These are phyloP conservation scores for Pyrrhosoma nymphula DNA, from an alignment of 2,888 invertebrate species.

Conservation along the genomic window DNA sequence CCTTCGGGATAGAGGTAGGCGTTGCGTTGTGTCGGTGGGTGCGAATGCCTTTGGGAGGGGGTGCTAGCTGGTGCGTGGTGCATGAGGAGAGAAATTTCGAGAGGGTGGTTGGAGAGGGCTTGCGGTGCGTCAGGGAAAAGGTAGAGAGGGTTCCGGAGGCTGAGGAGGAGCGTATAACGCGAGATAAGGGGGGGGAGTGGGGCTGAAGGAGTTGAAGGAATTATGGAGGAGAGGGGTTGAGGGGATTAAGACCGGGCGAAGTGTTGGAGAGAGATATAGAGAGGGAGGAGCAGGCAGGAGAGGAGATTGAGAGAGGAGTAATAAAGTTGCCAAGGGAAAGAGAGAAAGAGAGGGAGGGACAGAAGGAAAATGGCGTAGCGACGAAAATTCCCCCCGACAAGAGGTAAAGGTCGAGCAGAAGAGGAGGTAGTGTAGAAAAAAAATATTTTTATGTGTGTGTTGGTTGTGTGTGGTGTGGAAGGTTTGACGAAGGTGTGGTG, in stretches of 20 bases:
- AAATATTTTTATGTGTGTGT: not conserved
- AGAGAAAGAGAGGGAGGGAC: too few species aligned
- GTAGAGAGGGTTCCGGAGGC: not conserved
- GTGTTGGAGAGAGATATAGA: not conserved
- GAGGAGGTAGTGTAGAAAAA: too few species aligned
- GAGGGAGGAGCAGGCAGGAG: not conserved
- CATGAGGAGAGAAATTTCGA: not conserved
- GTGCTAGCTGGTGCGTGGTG: not conserved
- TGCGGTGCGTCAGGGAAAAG: not conserved
- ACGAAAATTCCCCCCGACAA: not conserved
- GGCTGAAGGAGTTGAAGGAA: not conserved
- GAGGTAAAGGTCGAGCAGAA: not conserved
- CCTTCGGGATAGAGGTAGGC: too few species aligned
- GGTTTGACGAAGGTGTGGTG: not conserved
- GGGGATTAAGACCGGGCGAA: not conserved
- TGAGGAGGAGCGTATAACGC: not conserved
- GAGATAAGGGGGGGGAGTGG: not conserved
- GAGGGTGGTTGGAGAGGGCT: not conserved
- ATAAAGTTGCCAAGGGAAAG: not conserved
- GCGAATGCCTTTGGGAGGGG: not conserved
- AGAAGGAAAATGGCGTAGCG: conserved; percentile 22
- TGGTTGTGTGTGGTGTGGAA: not conserved
- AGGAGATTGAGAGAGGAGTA: conserved; percentile 20
- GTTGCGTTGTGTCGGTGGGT: not conserved
- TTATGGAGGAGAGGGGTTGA: not conserved